A percentile compares a stretch with the other conserved stretches of the same genome.
Evolutionary conservation across 2,113 vertebrate species (phyloP).

Genomic region (Tragelaphus imberbis): DNA sequence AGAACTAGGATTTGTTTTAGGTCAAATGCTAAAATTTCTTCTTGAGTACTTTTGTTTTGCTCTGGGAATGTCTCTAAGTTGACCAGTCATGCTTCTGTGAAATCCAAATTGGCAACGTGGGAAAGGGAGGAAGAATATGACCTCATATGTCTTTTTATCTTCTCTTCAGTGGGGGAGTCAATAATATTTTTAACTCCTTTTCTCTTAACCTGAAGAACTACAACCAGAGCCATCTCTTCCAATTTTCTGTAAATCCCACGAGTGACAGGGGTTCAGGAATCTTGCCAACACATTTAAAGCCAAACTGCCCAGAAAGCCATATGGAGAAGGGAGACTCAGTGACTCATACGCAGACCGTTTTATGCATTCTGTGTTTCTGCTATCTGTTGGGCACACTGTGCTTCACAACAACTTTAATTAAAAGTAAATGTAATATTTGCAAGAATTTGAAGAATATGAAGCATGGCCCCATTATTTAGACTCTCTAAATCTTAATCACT

Average conservation of each 20-base stretch:
- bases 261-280: not conserved
- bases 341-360: not conserved
- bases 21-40: not conserved
- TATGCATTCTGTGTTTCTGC: not conserved
- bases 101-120: not conserved
- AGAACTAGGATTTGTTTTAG: not conserved
- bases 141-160: not conserved
- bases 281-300: not conserved
- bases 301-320: not conserved
- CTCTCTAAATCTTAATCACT: not conserved
- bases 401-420: not conserved
- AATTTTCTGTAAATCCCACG: not conserved
- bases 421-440: not conserved
- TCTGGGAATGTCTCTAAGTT: not conserved
- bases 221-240: not conserved
- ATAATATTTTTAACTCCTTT: not conserved
- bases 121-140: not conserved
- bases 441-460: not conserved
- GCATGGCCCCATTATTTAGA: not conserved
- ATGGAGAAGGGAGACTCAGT: not conserved
- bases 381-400: not conserved
- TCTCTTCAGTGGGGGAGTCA: not conserved
- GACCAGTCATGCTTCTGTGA: not conserved
- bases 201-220: not conserved
- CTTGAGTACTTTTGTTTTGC: not conserved